Evolutionary conservation across 2,797 vertebrate species (phyloP), one percentile per base, ranked within the genome.

Genomic region (Muraenolepis orangiensis): DNA sequence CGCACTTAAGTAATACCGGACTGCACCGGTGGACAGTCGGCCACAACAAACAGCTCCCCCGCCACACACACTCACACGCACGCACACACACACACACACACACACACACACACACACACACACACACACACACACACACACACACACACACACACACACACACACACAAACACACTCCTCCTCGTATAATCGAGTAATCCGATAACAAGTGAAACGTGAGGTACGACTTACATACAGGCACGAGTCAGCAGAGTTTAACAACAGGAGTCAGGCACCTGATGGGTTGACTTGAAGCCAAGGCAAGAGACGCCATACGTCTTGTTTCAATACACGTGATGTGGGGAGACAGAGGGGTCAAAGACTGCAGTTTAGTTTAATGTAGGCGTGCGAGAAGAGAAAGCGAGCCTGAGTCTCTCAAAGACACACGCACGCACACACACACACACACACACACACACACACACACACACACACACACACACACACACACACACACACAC

Each of bases 151-250:
- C 20, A 14, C 20, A n/a, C 3, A 57, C 20, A 57, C 20, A 57
- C 20, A 57, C 64, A 68, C 66, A 69, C 31, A 71, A 23, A 61
- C 57, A 61, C 57, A 69, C 74, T 73, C 74, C 46, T 69, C 2
- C 40, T 73, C 32, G 67, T 32, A 34, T 64, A 66, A 77, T 81
- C 80, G 66, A 69, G 70, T 70, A n/a, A 69, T 61, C 57, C 57
- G 3, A 13, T 77, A 76, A 78, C 81, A 66, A 72, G 68, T 40
- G 32, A 74, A 78, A 75, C 36, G 12, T 74, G 73, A 76, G 57
- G 70, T 72, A 46, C 23, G 71, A 75, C 57, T 74, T 78, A 38
- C 66, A 38, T 76, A 12, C 79, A n/a, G n/a, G n/a, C n/a, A n/a
- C 6, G 29, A 64, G 78, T 69, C 69, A 72, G 76, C 74, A 40